These are phyloP conservation scores for Lepilemur septentrionalis DNA, from an alignment of 2,797 vertebrate genomes.

Conservation along the genomic window DNA sequence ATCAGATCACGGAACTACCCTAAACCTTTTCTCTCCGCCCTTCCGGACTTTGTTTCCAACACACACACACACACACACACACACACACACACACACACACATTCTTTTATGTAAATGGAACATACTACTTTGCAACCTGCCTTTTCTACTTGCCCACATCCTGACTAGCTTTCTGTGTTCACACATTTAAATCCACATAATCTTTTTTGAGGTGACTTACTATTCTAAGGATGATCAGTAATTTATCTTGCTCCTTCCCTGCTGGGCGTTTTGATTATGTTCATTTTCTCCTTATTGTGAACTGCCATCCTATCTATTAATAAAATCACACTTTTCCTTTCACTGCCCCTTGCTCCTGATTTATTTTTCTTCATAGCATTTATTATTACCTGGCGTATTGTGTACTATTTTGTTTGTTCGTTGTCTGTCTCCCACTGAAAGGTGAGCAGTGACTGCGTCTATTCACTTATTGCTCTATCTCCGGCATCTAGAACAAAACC, in stretches of 20 bases:
- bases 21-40: neutral
- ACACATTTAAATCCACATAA: neutral
- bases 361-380: neutral
- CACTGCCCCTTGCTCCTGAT: neutral
- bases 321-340: neutral
- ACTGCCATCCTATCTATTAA: no score
- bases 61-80: neutral
- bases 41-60: neutral
- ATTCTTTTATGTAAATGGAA: neutral
- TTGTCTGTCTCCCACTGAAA: neutral
- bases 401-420: neutral
- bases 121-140: neutral
- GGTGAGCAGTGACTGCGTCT: neutral
- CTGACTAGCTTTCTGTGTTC: neutral
- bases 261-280: neutral
- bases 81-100: neutral
- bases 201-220: neutral
- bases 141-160: neutral
- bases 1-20: neutral
- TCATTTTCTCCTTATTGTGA: neutral
- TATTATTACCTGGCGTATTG: neutral
- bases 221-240: neutral
- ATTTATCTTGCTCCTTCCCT: neutral
- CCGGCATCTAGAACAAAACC: neutral
- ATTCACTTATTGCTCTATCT: neutral